These are phyloP conservation scores for Phalacrocorax pelagicus DNA, from an alignment of 2,113 vertebrate species.

Conservation along the genomic window DNA sequence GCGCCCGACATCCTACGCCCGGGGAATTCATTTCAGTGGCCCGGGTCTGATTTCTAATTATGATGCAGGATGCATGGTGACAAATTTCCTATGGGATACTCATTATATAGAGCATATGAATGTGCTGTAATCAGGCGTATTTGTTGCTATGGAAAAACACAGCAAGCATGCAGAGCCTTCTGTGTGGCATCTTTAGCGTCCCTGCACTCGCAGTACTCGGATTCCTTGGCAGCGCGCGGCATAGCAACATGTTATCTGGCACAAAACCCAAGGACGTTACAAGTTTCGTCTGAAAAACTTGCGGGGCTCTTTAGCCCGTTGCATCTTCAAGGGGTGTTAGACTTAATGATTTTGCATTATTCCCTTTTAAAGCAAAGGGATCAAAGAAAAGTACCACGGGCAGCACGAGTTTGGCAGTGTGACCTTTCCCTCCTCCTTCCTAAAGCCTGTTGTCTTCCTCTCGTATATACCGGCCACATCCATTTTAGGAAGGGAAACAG, in stretches of 20 bases:
- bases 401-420: not conserved
- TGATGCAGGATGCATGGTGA: slow-evolving; percentile 41
- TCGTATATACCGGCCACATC: not conserved
- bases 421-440: not conserved
- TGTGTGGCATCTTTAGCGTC: slow-evolving; percentile 52
- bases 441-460: not conserved
- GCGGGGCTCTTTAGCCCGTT: not conserved
- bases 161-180: slow-evolving; percentile 51
- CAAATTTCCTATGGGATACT: slow-evolving; percentile 68
- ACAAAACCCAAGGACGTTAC: not conserved
- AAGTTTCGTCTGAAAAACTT: not conserved
- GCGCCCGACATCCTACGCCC: not conserved
- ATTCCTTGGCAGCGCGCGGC: slow-evolving; percentile 16
- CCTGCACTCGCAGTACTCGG: not conserved
- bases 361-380: not conserved
- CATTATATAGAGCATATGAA: slow-evolving; percentile 66
- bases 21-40: slow-evolving; percentile 40
- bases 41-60: slow-evolving; percentile 63
- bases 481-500: not conserved
- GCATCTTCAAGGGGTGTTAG: not conserved
- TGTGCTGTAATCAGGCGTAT: slow-evolving; percentile 71
- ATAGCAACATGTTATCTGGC: slow-evolving; percentile 28
- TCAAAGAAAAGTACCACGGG: not conserved
- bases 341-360: not conserved
- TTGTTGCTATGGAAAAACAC: slow-evolving; percentile 71